Conservation (phyloP, 1,140 invertebrate genomes). For the Aporrectodea caliginosa region DNA sequence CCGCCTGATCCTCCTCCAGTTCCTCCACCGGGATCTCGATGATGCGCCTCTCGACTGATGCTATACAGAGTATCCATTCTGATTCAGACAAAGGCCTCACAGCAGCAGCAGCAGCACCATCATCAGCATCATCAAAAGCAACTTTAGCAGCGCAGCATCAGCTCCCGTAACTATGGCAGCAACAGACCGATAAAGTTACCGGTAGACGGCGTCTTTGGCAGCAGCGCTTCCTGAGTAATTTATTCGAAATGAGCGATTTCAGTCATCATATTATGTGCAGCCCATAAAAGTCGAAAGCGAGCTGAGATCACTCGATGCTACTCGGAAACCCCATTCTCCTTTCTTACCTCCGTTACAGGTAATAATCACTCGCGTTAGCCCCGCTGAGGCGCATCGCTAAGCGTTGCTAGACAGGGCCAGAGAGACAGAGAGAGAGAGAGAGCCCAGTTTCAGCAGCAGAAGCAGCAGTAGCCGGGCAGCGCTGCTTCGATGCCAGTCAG, state of each 20-base stretch:
- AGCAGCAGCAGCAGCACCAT: background rate
- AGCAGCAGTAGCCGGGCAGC: too few relatives aligned
- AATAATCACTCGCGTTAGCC: too few relatives aligned
- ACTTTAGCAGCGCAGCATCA: background rate
- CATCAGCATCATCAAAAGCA: too few relatives aligned
- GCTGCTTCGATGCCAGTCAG: too few relatives aligned
- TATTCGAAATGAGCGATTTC: too few relatives aligned
- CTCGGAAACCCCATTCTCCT: too few relatives aligned
- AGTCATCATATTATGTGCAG: too few relatives aligned
- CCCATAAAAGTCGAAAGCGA: background rate
- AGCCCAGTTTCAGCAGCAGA: background rate
- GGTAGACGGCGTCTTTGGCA: background rate
- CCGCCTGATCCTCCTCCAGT: too few relatives aligned
- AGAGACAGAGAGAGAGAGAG: background rate
- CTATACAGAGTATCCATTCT: background rate
- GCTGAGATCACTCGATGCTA: background rate
- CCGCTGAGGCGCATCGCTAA: too few relatives aligned
- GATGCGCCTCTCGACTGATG: conserved; percentile 1
- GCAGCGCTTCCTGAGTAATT: background rate
- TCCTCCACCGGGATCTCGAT: too few relatives aligned
- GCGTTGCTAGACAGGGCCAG: too few relatives aligned
- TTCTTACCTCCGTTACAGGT: too few relatives aligned
- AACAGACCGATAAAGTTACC: background rate
- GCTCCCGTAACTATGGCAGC: background rate
- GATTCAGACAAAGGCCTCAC: background rate